Conservation (phyloP, 2,113 vertebrate species). For the Elephantulus edwardii region DNA sequence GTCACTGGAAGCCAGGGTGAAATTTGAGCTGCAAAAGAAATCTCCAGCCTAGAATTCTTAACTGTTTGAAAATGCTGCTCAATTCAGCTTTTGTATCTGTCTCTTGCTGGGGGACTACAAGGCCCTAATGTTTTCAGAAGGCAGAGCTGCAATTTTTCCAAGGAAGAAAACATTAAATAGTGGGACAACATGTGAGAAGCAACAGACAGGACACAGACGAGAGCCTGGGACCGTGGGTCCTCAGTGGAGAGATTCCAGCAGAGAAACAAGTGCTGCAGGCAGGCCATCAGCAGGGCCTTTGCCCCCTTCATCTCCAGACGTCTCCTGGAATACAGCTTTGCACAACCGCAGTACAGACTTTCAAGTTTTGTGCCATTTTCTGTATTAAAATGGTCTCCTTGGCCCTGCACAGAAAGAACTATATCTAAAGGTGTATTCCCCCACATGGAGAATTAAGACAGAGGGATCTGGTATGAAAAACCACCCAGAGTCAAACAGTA, state of each 20-base stretch:
- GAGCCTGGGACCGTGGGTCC: not conserved
- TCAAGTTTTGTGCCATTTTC: not conserved
- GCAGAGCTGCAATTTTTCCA: not conserved
- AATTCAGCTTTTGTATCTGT: not conserved
- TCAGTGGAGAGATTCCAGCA: not conserved
- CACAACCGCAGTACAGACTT: not conserved
- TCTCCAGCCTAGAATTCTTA: not conserved
- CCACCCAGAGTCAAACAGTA: not conserved
- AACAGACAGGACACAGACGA: not conserved
- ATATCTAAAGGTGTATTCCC: not conserved
- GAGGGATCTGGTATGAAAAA: not conserved
- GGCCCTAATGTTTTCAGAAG: not conserved
- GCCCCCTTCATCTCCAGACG: not conserved
- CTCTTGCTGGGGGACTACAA: not conserved
- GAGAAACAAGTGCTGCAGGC: not conserved
- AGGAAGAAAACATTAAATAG: not conserved
- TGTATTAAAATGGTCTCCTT: constrained; percentile 37
- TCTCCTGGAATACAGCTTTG: not conserved
- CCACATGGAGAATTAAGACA: not conserved
- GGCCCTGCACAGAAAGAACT: not conserved
- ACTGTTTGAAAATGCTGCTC: not conserved
- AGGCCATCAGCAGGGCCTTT: not conserved
- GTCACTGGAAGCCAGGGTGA: too few species aligned
- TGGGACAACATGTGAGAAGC: not conserved
- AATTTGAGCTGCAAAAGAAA: not conserved